Evolutionary conservation across 2,888 invertebrate species (phyloP).

Genomic region (Suillia variegata): DNA sequence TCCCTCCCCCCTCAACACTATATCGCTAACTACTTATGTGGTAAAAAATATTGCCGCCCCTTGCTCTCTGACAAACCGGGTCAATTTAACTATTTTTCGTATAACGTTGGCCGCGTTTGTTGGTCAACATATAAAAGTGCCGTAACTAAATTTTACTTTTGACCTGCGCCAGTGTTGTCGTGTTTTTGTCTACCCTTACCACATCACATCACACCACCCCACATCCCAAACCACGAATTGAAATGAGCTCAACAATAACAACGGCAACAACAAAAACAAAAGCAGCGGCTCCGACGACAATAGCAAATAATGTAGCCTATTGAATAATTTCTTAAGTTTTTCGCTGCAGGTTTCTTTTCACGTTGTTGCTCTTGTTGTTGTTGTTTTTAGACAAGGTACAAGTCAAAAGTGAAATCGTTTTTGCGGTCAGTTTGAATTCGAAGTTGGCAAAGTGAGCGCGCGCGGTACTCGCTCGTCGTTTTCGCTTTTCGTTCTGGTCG

Average conservation of each 20-base stretch:
- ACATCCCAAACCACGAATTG: slow-evolving; percentile 42
- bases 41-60: too few relatives aligned
- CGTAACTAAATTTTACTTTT: slow-evolving; percentile 20
- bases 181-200: not conserved
- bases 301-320: slow-evolving; percentile 5
- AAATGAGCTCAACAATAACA: slow-evolving; percentile 43
- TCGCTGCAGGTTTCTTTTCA: slow-evolving; percentile 30
- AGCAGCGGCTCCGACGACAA: not conserved
- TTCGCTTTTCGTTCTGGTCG: too few relatives aligned
- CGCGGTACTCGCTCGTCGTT: not conserved
- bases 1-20: not conserved
- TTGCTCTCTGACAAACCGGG: too few relatives aligned
- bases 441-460: slow-evolving; percentile 47
- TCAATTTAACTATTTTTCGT: too few relatives aligned
- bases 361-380: too few relatives aligned
- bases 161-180: slow-evolving; percentile 9
- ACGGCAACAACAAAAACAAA: slow-evolving; percentile 15
- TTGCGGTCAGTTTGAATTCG: slow-evolving; percentile 54
- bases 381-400: slow-evolving; percentile 22
- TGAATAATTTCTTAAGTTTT: slow-evolving; percentile 39
- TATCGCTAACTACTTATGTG: not conserved
- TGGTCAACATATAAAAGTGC: slow-evolving; percentile 26
- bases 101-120: slow-evolving; percentile 29
- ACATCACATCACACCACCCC: too few relatives aligned
- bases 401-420: slow-evolving; percentile 49